These are phyloP conservation scores for Berghia stephanieae DNA, from an alignment of 1,140 invertebrate genomes.

Conservation along the genomic window DNA sequence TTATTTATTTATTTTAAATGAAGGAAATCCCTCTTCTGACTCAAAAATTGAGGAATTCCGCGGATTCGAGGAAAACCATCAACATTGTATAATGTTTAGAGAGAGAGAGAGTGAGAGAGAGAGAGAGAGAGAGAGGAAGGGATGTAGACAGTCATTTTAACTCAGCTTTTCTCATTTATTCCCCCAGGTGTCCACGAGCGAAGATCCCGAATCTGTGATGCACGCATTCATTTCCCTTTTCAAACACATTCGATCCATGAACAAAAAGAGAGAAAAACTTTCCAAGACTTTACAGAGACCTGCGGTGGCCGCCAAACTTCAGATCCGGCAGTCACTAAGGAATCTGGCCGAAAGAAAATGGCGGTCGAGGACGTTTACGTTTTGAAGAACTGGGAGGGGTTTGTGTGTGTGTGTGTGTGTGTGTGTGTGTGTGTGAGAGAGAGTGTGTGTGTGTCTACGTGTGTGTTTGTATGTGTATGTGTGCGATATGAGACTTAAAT, in stretches of 20 bases:
- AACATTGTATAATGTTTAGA: too few species aligned
- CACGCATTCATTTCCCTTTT: slow-evolving; percentile 46
- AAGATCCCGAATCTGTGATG: slow-evolving; percentile 46
- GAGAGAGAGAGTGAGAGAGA: too few species aligned
- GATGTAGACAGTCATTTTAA: neutral
- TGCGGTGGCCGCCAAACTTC: slow-evolving; percentile 51
- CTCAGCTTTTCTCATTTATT: neutral
- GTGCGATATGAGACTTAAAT: neutral
- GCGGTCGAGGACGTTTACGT: slow-evolving; percentile 53
- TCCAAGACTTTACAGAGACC: slow-evolving; percentile 54
- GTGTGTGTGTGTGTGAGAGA: neutral
- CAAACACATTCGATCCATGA: slow-evolving; percentile 40
- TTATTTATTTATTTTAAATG: neutral
- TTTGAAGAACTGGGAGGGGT: slow-evolving; percentile 33
- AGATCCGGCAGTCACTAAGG: slow-evolving; percentile 54
- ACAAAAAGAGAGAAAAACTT: slow-evolving; percentile 57
- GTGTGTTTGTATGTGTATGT: neutral
- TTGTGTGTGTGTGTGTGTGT: neutral
- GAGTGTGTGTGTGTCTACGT: neutral
- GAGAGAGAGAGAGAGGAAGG: neutral
- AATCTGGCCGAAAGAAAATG: slow-evolving; percentile 56
- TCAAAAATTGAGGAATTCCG: too few species aligned
- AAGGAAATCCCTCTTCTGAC: too few species aligned
- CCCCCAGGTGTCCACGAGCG: slow-evolving; percentile 49
- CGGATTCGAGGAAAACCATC: too few species aligned